Conservation (phyloP, 1,140 invertebrate species). For the Tachypleus tridentatus region DNA sequence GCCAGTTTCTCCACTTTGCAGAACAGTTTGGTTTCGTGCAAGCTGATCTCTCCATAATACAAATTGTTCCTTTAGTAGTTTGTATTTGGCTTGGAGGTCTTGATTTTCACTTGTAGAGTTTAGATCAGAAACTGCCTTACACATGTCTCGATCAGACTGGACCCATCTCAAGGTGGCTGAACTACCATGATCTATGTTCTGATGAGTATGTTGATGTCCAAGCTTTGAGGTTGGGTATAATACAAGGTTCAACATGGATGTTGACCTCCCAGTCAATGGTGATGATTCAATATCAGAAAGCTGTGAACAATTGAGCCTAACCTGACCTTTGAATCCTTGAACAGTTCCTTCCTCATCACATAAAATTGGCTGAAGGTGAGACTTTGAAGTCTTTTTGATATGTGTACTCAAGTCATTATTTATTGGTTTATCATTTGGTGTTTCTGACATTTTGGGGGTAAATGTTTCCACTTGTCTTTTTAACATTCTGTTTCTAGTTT, state of each 20-base stretch:
- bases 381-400: too few species aligned
- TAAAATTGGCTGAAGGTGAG: neutral
- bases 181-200: too few species aligned
- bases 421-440: too few species aligned
- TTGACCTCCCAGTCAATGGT: constrained; percentile 1
- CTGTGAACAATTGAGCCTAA: neutral
- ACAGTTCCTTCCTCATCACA: constrained; percentile 6
- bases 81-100: constrained; percentile 11
- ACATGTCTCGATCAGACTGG: neutral
- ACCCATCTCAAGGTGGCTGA: neutral
- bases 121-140: neutral
- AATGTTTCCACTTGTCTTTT: too few species aligned
- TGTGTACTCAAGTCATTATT: too few species aligned
- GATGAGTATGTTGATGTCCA: too few species aligned
- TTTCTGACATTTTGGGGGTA: too few species aligned
- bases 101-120: too few species aligned
- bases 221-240: too few species aligned
- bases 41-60: constrained; percentile 17
- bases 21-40: constrained; percentile 12
- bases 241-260: constrained; percentile 2
- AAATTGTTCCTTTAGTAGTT: constrained; percentile 16
- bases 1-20: constrained; percentile 4
- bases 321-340: constrained; percentile 4
- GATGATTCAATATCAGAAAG: constrained; percentile 3
- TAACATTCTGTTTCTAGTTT: too few species aligned